Base-by-base conservation (phyloP, 2,113 vertebrate species). In the Calidris pygmaea region DNA sequence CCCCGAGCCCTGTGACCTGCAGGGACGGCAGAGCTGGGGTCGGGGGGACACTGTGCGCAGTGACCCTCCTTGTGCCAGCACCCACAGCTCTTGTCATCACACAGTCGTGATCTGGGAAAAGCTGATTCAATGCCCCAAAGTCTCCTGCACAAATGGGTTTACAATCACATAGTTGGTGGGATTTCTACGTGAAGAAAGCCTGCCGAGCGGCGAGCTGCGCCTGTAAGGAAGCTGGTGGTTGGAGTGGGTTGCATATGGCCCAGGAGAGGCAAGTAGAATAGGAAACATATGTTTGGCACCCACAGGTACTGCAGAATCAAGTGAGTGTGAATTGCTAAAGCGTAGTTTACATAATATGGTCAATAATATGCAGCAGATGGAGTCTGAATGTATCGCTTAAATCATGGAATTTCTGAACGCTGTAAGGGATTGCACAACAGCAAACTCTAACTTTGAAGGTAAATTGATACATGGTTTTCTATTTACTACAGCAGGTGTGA, bases 261-360 rank as follows among this genome's bases (percentile, higher is more conserved):
- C 78, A 81, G 91, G 95, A 96, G 95, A 91, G 91, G 71, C 73
- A 55, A 95, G 67, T 59, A 85, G 95, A 95, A 96, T 94, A 65
- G 89, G 75, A 95, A 97, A 55, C 95, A 95, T 97, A 96, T 97
- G 95, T 80, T 95, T 95, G 90, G 93, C 93, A 96, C 95, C 95
- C 90, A 95, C 80, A 96, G 81, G 67, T 95, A 96, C 93, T 24
- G 70, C 72, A 68, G 86, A 95, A 96, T 41, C 87, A 78, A 97
- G 91, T 27, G 93, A 95, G 55, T 91, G 62, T 88, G 93, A 96
- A 85, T 94, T 96, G 87, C 90, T 92, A 74, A 95, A 89, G 32
- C 8, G 21, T 70, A 93, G 85, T 96, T 97, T 96, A 97, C 90
- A 72, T 96, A 92, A 95, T 97, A 62, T 65, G 92, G 93, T 94